Percentiles rank a stretch among this genome's conserved stretches.
Evolutionary conservation across 2,888 invertebrate species (phyloP).

Genomic region (Callosobruchus maculatus): DNA sequence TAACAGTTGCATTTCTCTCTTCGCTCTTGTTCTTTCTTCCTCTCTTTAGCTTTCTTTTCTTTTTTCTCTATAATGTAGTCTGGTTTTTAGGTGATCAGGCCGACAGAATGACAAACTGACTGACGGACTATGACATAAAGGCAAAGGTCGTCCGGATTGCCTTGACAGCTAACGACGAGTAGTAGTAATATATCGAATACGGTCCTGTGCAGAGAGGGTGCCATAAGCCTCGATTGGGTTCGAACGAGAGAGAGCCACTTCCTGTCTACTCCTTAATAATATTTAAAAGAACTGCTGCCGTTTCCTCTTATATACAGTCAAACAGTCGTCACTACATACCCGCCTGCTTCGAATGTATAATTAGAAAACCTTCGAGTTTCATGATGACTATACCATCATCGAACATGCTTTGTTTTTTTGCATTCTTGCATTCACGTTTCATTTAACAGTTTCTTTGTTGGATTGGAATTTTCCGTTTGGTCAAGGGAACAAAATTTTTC

Average conservation of each 20-base stretch:
- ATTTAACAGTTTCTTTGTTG: too few species aligned
- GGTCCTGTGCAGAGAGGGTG: neutral
- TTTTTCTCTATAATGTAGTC: too few species aligned
- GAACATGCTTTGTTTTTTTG: neutral
- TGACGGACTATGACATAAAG: too few species aligned
- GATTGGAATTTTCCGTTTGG: too few species aligned
- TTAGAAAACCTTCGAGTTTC: conserved; percentile 26
- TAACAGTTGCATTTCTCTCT: too few species aligned
- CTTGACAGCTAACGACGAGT: too few species aligned
- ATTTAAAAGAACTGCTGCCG: conserved; percentile 35
- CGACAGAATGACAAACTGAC: too few species aligned
- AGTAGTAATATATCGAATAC: neutral
- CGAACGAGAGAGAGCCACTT: conserved; percentile 19
- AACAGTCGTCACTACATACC: neutral
- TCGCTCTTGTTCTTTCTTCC: too few species aligned
- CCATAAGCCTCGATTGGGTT: neutral
- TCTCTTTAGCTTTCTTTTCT: too few species aligned
- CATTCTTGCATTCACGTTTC: neutral
- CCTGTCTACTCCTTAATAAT: conserved; percentile 34
- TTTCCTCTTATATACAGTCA: conserved; percentile 33
- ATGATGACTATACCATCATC: neutral
- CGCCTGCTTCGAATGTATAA: conserved; percentile 41
- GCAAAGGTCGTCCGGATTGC: too few species aligned
- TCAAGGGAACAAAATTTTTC: too few species aligned
- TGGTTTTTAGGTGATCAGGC: too few species aligned